A percentile compares a stretch with the other conserved stretches of the same genome.
Evolutionary conservation across 2,888 invertebrate species (phyloP).

Genomic region (Neocrepidodera transversa): DNA sequence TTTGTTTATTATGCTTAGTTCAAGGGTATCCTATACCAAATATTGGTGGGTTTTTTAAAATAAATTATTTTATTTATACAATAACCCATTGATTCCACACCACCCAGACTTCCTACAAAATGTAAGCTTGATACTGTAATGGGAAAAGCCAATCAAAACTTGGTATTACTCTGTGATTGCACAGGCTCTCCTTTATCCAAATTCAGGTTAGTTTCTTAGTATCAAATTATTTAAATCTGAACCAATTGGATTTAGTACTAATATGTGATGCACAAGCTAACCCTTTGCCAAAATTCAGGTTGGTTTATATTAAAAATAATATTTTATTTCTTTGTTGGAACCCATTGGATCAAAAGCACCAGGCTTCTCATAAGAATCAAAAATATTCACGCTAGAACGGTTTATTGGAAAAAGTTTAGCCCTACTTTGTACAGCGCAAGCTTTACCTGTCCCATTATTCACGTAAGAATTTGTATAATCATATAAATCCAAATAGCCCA

Average conservation of each 20-base stretch:
- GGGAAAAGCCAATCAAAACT: conserved; percentile 43
- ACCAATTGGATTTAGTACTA: conserved; percentile 60
- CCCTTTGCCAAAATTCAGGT: conserved; percentile 65
- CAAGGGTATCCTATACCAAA: conserved; percentile 70
- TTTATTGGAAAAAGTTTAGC: conserved; percentile 68
- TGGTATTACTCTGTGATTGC: conserved; percentile 61
- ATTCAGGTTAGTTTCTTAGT: conserved; percentile 41
- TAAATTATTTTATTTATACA: conserved; percentile 42
- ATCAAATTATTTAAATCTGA: conserved; percentile 54
- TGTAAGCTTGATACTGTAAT: conserved; percentile 50
- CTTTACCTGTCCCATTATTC: conserved; percentile 70
- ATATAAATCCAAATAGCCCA: too few relatives aligned
- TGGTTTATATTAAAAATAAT: conserved; percentile 25
- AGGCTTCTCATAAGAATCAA: conserved; percentile 60
- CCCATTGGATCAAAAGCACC: conserved; percentile 66
- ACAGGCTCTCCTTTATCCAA: conserved; percentile 71
- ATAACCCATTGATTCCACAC: conserved; percentile 63
- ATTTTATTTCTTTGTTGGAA: conserved; percentile 54
- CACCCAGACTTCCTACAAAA: conserved; percentile 60
- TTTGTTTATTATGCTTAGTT: conserved; percentile 67
- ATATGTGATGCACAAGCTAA: conserved; percentile 66
- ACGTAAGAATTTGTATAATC: conserved; percentile 63
- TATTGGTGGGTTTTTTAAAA: conserved; percentile 63
- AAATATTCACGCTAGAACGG: conserved; percentile 61
- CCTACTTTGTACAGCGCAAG: conserved; percentile 79